Evolutionary conservation across 2,797 vertebrate species (phyloP), one percentile per base, ranked within the genome.

Genomic region (Chelon auratus): DNA sequence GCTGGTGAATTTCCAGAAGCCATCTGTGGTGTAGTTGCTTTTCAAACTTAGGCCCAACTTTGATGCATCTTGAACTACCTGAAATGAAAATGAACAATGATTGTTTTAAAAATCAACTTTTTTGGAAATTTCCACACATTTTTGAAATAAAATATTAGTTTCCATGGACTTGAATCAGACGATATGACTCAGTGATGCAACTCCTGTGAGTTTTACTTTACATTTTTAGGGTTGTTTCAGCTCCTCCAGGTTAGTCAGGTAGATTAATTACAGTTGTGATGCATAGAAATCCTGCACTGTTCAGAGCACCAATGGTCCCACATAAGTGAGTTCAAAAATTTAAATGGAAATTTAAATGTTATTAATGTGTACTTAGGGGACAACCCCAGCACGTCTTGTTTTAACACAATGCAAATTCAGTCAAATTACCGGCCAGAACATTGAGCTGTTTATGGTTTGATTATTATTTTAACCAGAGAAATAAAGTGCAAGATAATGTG

Each of bases 1-100:
- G 84, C 92, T 94, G 79, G 92, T 93, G 82, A 93, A 95, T 64
- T 93, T 94, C 94, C 94, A 95, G 90, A 95, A 95, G 10, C 94
- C 93, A 2, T 93, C 90, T 0, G 83, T n/a, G 1, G 93, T 94
- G 13, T 63, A 0, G 83, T 95, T 95, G 15, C 56, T 74, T 77
- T 86, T 94, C 56, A 94, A 37, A 92, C 93, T 95, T 1, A 95
- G 36, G 12, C 94, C 94, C 9, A n/a, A 80, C 39, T 86, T 90
- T 5, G 90, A 83, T 0, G 91, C 82, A 0, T 75, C 69, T 13
- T 77, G 73, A 60, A 94, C 64, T 13, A 94, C 72, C 95, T 95
- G 74, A 18, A 39, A 74, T 47, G 0, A 36, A 40, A 30, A 30
- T 1, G 1, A 2, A 58, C 20, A 37, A n/a, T 3, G 8, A 30